Percentiles rank a stretch among this genome's conserved stretches.
These are phyloP conservation scores for Cheiracanthium punctorium DNA, from an alignment of 2,888 invertebrate genomes.

Conservation along the genomic window DNA sequence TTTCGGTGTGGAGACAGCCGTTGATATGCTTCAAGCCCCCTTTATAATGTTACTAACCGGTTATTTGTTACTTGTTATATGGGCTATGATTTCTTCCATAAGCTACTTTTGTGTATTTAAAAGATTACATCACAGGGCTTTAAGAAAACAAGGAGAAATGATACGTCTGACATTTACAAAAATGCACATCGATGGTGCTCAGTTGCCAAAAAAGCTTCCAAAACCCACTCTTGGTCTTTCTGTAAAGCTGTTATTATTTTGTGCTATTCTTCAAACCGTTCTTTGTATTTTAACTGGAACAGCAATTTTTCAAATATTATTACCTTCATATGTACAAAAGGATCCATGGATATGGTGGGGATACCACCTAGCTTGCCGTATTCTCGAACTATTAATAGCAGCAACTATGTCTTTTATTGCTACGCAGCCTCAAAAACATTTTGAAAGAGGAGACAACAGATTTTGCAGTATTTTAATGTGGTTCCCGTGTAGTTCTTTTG, in stretches of 20 bases:
- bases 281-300: conserved; percentile 89
- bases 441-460: conserved; percentile 61
- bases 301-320: conserved; percentile 79
- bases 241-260: conserved; percentile 91
- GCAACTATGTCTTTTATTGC: conserved; percentile 89
- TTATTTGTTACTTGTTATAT: conserved; percentile 87
- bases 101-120: conserved; percentile 82
- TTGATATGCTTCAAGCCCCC: conserved; percentile 73
- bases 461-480: conserved; percentile 53
- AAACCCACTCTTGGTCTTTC: conserved; percentile 84
- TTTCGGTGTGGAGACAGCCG: conserved; percentile 85
- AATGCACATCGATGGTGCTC: conserved; percentile 74
- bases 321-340: conserved; percentile 74
- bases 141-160: conserved; percentile 75
- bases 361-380: conserved; percentile 88
- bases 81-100: conserved; percentile 88
- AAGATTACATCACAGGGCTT: conserved; percentile 74
- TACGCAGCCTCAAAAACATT: conserved; percentile 79
- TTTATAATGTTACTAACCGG: conserved; percentile 78
- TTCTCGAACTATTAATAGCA: conserved; percentile 91
- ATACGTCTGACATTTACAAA: conserved; percentile 73
- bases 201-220: conserved; percentile 74
- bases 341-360: conserved; percentile 92
- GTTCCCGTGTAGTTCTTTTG: conserved; percentile 63
- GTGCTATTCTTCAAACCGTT: conserved; percentile 88